These are phyloP conservation scores for Danionella dracula DNA, from an alignment of 2,797 vertebrate genomes.

Conservation along the genomic window DNA sequence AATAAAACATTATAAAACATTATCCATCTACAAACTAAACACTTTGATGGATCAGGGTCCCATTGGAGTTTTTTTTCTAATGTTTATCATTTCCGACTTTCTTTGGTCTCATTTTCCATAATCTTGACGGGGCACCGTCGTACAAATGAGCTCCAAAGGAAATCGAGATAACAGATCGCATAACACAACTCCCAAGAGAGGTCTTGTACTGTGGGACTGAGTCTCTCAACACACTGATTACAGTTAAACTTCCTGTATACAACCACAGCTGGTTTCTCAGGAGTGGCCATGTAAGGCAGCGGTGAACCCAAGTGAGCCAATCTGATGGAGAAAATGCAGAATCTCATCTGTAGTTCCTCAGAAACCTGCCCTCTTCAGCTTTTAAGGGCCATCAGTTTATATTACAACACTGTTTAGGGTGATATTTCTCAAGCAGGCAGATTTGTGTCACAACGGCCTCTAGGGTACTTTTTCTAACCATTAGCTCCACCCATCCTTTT, in stretches of 20 bases:
- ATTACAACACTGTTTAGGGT: not conserved
- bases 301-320: not conserved
- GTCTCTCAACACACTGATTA: not conserved
- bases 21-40: no score
- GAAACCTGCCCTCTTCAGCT: not conserved
- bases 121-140: not conserved
- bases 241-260: slow-evolving; percentile 6
- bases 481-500: no score
- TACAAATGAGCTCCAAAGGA: not conserved
- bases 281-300: slow-evolving; percentile 63
- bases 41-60: no score
- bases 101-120: not conserved
- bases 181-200: slow-evolving; percentile 4
- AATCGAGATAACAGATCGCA: slow-evolving; percentile 27
- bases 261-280: not conserved
- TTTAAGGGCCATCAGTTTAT: not conserved
- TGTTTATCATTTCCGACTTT: no score
- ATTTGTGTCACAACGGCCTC: no score
- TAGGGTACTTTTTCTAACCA: no score
- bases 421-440: no score
- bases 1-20: no score
- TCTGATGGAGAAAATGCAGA: slow-evolving; percentile 24
- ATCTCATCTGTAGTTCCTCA: not conserved
- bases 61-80: no score
- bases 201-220: not conserved